Conservation (phyloP, 2,797 vertebrate species). For the Rhyacichthys aspro region DNA sequence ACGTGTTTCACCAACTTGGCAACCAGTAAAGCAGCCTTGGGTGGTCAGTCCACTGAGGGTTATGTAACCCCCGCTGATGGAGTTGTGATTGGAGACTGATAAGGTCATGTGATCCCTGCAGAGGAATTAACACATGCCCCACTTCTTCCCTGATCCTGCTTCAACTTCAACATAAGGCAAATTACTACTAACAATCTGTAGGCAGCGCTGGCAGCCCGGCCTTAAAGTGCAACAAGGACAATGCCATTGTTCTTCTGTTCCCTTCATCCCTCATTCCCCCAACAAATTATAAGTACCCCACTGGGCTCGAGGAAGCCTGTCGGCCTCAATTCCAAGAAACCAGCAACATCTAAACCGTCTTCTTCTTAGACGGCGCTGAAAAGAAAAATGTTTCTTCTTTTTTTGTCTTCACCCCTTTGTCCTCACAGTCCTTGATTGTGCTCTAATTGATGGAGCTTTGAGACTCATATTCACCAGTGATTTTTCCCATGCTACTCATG, state of each 20-base stretch:
- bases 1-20: constrained; percentile 45
- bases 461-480: constrained; percentile 61
- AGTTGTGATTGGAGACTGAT: constrained; percentile 70
- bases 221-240: constrained; percentile 57
- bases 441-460: constrained; percentile 69
- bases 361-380: constrained; percentile 49
- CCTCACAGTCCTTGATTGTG: constrained; percentile 57
- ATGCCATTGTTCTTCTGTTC: constrained; percentile 71
- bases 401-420: constrained; percentile 63
- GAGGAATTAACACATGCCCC: constrained; percentile 64
- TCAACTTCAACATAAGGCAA: constrained; percentile 70
- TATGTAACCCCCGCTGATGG: constrained; percentile 62
- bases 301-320: constrained; percentile 74
- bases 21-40: constrained; percentile 37
- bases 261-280: constrained; percentile 61
- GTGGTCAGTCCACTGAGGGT: constrained; percentile 59
- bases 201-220: constrained; percentile 39
- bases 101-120: constrained; percentile 71
- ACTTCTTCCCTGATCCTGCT: constrained; percentile 63
- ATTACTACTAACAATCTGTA: constrained; percentile 73
- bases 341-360: constrained; percentile 64
- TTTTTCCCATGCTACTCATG: constrained; percentile 67
- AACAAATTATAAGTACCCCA: constrained; percentile 78
- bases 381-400: constrained; percentile 66
- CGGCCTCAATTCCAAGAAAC: constrained; percentile 68